Evolutionary conservation across 1,140 invertebrate genomes (phyloP), one percentile per base, ranked within the genome.

Genomic region (Solenopsis invicta): DNA sequence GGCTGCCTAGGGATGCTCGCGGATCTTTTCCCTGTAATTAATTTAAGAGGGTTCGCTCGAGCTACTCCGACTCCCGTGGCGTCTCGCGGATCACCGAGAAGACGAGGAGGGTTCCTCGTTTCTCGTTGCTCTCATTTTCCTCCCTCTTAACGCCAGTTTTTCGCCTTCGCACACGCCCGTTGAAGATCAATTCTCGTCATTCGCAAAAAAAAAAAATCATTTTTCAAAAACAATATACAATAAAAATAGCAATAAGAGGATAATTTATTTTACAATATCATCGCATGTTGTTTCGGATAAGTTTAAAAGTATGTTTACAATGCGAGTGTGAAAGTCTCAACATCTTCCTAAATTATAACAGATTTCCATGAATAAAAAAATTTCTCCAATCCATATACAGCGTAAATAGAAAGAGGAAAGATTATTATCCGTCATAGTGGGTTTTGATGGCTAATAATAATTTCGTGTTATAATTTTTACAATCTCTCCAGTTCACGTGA

Each of bases 21-120:
- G 93, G 90, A 93, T 94, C 93, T 93, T 93, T 94, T 94, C 93
- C 92, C 92, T 93, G 93, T 93, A 94, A 94, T 94, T 93, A 94
- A 94, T 94, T 94, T 94, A 93, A 94, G 93, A 93, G 93, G 93
- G 93, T 92, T 93, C 90, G 86, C 78, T 90, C 88, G 89, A 92
- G 91, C 89, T 90, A 89, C 91, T 92, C 85, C 77, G 82, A 61
- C 66, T 59, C 84, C 76, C 82, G 50, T 88, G 81, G 89, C 88
- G 87, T 90, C 81, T 90, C 89, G 89, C 90, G 89, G 90, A 90
- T 88, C 86, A 88, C 76, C 89, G 86, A 88, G 59, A 86, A 88
- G 80, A 90, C 90, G 74, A 87, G 67, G 45, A 86, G 69, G 86
- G 77, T 72, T 66, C 56, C 72, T 90, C 86, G 67, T 75, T 87